These are phyloP conservation scores for Bemisia tabaci DNA, from an alignment of 1,140 invertebrate genomes.

Conservation along the genomic window DNA sequence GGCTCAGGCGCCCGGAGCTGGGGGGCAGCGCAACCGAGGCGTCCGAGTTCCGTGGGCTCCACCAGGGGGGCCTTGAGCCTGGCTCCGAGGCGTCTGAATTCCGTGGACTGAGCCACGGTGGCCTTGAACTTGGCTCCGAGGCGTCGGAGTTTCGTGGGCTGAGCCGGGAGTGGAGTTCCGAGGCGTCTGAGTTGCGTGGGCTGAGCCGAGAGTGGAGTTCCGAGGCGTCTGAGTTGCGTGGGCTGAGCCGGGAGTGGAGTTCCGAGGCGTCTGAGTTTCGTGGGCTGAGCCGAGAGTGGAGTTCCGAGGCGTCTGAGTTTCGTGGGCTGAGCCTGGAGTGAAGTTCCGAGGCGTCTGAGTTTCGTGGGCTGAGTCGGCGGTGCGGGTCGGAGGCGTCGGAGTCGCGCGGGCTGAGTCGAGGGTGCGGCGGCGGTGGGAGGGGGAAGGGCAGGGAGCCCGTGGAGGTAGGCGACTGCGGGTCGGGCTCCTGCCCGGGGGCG, in stretches of 20 bases:
- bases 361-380: not conserved
- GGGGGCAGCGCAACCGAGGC: too few relatives aligned
- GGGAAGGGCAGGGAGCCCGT: not conserved
- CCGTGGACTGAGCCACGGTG: not conserved
- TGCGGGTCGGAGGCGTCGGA: too few relatives aligned
- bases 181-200: not conserved
- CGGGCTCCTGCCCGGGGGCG: too few relatives aligned
- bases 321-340: too few relatives aligned
- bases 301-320: not conserved
- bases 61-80: not conserved
- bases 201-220: not conserved
- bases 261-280: not conserved
- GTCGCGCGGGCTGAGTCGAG: not conserved
- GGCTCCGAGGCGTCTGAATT: not conserved
- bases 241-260: too few relatives aligned
- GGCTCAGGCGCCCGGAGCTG: not conserved
- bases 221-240: not conserved
- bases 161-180: not conserved
- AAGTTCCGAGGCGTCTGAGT: not conserved
- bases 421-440: not conserved
- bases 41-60: not conserved
- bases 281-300: not conserved
- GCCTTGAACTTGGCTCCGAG: too few relatives aligned
- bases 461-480: not conserved
- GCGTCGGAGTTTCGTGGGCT: not conserved